Evolutionary conservation across 2,797 vertebrate species (phyloP).

Genomic region (Sebastes paucispinis): DNA sequence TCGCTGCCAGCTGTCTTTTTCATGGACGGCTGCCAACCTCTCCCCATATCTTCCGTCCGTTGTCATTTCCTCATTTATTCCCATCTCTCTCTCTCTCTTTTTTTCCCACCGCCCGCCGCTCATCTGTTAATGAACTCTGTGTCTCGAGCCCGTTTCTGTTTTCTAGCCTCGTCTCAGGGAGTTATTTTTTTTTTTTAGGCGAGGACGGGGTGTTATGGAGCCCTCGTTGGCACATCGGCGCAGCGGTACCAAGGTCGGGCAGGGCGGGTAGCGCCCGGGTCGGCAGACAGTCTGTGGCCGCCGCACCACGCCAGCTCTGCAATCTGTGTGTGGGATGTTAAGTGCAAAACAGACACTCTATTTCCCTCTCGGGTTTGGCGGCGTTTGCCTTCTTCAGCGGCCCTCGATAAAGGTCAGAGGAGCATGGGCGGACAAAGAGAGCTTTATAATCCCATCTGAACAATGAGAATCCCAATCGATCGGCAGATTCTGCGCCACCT

Average conservation of each 20-base stretch:
- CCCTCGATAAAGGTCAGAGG: conserved; percentile 63
- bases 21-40: conserved; percentile 78
- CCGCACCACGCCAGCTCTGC: conserved; percentile 54
- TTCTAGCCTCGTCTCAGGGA: conserved; percentile 41
- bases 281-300: conserved; percentile 60
- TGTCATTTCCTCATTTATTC: conserved; percentile 77
- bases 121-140: conserved; percentile 71
- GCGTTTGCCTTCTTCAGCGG: conserved; percentile 48
- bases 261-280: conserved; percentile 56
- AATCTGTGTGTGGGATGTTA: conserved; percentile 72
- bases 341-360: conserved; percentile 60
- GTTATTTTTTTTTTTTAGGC: conserved; percentile 20
- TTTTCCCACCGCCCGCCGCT: conserved; percentile 37
- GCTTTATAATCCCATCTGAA: conserved; percentile 52
- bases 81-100: conserved; percentile 59
- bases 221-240: conserved; percentile 39
- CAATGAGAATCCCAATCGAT: conserved; percentile 62
- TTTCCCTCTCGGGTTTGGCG: conserved; percentile 43
- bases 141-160: conserved; percentile 53
- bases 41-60: conserved; percentile 69
- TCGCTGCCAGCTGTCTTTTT: conserved; percentile 85
- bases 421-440: conserved; percentile 47
- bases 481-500: conserved; percentile 28
- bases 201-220: conserved; percentile 26
- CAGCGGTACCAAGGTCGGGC: conserved; percentile 68